Evolutionary conservation across 2,888 invertebrate species (phyloP), one percentile per base, ranked within the genome.

Genomic region (Rhabditoides inermis): DNA sequence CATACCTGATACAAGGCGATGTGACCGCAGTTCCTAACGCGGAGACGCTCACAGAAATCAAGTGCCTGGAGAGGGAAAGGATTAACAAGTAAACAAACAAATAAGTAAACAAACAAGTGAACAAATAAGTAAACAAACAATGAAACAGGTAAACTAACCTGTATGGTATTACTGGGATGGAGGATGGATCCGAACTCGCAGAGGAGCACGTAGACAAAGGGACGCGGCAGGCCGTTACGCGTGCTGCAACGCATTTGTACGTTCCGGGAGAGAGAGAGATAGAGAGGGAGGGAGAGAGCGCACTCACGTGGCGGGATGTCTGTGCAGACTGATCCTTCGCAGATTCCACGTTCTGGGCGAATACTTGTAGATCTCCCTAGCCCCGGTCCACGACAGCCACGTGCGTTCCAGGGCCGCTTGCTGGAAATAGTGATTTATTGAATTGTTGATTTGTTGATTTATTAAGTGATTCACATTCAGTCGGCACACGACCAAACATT

Each of bases 181-280:
- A 75, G 53, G 50, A 74, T 70, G 51, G 68, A 63, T 40, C 69
- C 67, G 55, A 73, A 74, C 55, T 74, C 74, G 59, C 75, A 74
- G 44, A 75, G 46, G 25, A 74, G 55, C 36, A 75, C 60, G 53
- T 73, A 74, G 20, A 60, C 70, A 41, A 75, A 74, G 10, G 67
- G 65, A 20, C 65, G 63, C 40, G 45, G 52, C 3, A 47, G n/a
- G n/a, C n/a, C n/a, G n/a, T n/a, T n/a, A n/a, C n/a, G n/a, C n/a
- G n/a, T n/a, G n/a, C n/a, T n/a, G n/a, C n/a, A n/a, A n/a, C n/a
- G n/a, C n/a, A n/a, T n/a, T n/a, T n/a, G n/a, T n/a, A n/a, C n/a
- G n/a, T n/a, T n/a, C n/a, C n/a, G n/a, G n/a, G n/a, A n/a, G n/a
- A n/a, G n/a, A n/a, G n/a, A n/a, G n/a, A n/a, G n/a, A n/a, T n/a